Base-by-base conservation (phyloP, 2,888 invertebrate species). In the Tiliacea citrago region DNA sequence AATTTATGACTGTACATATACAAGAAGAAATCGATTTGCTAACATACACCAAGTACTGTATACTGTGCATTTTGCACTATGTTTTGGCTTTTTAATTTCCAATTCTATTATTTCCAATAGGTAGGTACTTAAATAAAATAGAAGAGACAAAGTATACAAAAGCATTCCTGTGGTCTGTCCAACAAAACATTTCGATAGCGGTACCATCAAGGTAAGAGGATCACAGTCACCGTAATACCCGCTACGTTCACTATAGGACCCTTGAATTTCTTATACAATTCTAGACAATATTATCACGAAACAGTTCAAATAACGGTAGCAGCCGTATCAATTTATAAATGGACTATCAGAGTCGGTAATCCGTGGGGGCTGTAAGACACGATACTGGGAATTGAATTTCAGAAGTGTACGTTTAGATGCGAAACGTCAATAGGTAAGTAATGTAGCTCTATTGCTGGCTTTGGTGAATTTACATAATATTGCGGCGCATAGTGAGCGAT, bases 381-480 rank as follows among this genome's bases (percentile, higher is more conserved):
- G 83, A 86, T 90, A 84, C 84, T 76, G 77, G 83, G 84, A 86
- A 90, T 90, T 89, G 84, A 86, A 88, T 90, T 88, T 76, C 77
- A 88, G 82, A 83, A 82, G 71, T 86, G 80, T 86, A 74, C 88
- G 69, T 89, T 88, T 88, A 84, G 86, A 78, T 77, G 83, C 84
- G 81, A 88, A 86, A 83, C 84, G 85, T 90, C 88, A 89, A 88
- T 90, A 86, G 88, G 86, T 89, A 86, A 88, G 87, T 81, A 83
- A 83, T 80, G 79, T 89, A 87, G 91, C 89, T 90, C 89, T 90
- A 91, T 90, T 88, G 89, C 89, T 85, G 90, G 90, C 90, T 91
- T 91, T 90, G 87, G 88, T 82, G 87, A 90, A 95, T 95, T 94
- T 95, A 91, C 93, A 95, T 95, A 95, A 94, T 94, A 92, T 90